phyloP scores from a whole-genome alignment of 1,140 invertebrate species.

The Uloborus diversus region DNA sequence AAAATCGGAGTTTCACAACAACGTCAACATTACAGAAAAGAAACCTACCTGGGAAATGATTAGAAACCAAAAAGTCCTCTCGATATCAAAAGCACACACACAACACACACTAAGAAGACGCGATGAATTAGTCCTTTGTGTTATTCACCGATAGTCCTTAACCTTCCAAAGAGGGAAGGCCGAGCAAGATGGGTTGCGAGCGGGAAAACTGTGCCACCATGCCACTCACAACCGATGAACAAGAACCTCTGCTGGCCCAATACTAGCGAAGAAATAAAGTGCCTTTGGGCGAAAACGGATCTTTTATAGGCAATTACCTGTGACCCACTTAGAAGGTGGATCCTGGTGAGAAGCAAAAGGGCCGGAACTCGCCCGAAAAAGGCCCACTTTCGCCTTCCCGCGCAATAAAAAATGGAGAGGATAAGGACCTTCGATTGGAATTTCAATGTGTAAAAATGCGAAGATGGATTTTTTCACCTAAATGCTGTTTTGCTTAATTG shows the following conservation, averaged over 20 bases:
- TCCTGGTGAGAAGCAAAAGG: conserved; percentile 12
- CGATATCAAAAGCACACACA: no score
- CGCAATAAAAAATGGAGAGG: conserved; percentile 6
- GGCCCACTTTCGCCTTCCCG: conserved; percentile 45
- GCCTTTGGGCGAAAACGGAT: conserved; percentile 44
- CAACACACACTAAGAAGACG: no score
- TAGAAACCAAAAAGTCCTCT: no score
- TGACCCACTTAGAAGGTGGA: conserved; percentile 22
- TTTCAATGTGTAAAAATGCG: not conserved
- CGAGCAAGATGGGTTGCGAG: no score
- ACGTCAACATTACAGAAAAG: no score
- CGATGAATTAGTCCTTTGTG: no score
- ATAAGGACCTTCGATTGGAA: not conserved
- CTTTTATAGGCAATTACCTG: conserved; percentile 54
- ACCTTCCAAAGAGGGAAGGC: no score
- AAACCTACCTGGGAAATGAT: no score
- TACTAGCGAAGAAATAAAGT: conserved; percentile 14
- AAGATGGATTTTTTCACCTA: not conserved
- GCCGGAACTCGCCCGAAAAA: conserved; percentile 45
- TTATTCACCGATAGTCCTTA: no score
- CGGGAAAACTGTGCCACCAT: conserved; percentile 36
- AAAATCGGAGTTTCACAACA: no score
- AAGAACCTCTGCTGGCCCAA: conserved; percentile 1
- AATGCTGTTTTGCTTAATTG: not conserved
- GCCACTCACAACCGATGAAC: conserved; percentile 23